Base-by-base conservation (phyloP, 2,113 vertebrate species). In the Neoarius graeffei region DNA sequence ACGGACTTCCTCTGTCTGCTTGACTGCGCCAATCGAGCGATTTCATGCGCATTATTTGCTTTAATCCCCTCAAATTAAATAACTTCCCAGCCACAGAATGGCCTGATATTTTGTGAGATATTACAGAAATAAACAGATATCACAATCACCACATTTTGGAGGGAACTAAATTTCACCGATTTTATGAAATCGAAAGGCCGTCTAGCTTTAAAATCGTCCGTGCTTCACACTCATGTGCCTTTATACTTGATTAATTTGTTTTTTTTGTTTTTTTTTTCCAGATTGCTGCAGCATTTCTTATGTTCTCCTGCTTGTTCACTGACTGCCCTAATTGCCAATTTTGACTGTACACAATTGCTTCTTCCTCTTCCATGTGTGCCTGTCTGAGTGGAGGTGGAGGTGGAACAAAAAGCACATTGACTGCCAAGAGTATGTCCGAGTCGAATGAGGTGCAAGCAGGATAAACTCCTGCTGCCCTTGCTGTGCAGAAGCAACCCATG, bases 321-420 rank as follows among this genome's bases (percentile, higher is more conserved):
- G 57, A 4, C 25, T 30, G 20, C 20, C 59, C 73, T 88, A 84
- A 88, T 84, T 67, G 87, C 50, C 59, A n/a, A 50, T 64, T 74
- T 66, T 83, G 52, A 59, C 25, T 73, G 54, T 42, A 88, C 59
- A 66, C 57, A 82, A 88, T 81, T 59, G 50, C 87, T 79, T 73
- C 87, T 88, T 86, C 80, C 66, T n/a, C 48, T 76, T 20, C 48
- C 30, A 27, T 83, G 23, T 23, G 35, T 56, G 8, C 52, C 56
- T 74, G 19, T 77, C n/a, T 69, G 10, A 23, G 62, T 81, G 25
- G 71, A 9, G 23, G 20, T 66, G 59, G 30, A 74, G 10, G 59
- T 20, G 30, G 87, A 92, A 94, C 91, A 93, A 93, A 93, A 91
- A 93, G 86, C 86, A 85, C 92, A 91, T 90, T 93, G 93, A 93